Base-by-base conservation (phyloP, 2,797 vertebrate species). In the Chloroceryle inda region DNA sequence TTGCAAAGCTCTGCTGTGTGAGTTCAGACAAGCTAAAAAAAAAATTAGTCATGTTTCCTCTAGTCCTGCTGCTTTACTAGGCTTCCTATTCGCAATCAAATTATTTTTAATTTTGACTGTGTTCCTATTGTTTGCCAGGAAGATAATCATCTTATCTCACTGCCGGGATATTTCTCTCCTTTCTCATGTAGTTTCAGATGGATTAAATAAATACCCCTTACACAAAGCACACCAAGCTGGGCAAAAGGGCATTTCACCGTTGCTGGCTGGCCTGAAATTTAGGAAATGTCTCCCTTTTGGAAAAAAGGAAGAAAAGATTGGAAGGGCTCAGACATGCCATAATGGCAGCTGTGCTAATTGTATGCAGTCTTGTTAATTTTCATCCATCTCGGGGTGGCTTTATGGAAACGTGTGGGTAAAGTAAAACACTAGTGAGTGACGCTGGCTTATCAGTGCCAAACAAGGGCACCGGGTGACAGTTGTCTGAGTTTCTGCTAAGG, bases 1-100 rank as follows among this genome's bases (percentile, higher is more conserved):
- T 91, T 2, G 73, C 90, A 97, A 94, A 93, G 84, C 89, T 93
- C 81, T 88, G 92, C 89, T 68, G 27, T 87, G 77, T 50, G 84
- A 78, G 78, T 95, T 92, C 83, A 95, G 92, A 94, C 78, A 86
- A 90, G 73, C 92, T 92, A 84, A 95, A 94, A 96, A 67, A 96
- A 96, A 96, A 96, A 93, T 97, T 94, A 97, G 92, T 97, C 96
- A 96, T 94, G 81, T 97, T 97, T 97, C 97, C 96, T 96, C 88
- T 85, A 69, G 87, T 75, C 84, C 86, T 79, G 85, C 92, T 92
- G 91, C 88, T 96, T 93, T 96, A 97, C 93, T 94, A 89, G 91
- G 93, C 95, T 96, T 97, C 97, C 97, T 97, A 96, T 97, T 96
- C 74, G 96, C 95, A 96, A 96, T 90, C 85, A 95, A 96, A 97